Conservation (phyloP, 2,113 vertebrate genomes). For the Callipepla squamata region DNA sequence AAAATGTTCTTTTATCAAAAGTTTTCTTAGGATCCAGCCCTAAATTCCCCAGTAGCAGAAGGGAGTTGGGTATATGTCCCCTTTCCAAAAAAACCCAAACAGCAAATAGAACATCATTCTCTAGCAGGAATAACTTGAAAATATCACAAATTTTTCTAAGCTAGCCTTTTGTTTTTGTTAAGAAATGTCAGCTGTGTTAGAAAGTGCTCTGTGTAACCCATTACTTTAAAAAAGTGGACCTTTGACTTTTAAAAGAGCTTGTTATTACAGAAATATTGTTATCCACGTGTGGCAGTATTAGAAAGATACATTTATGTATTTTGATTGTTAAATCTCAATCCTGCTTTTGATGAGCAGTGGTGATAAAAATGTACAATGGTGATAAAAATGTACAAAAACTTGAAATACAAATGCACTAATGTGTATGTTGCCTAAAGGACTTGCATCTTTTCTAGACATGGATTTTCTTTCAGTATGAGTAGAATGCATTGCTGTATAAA, state of each 20-base stretch:
- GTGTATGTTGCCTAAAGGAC: not conserved
- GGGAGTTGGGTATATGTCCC: not conserved
- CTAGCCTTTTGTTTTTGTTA: not conserved
- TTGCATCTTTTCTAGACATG: not conserved
- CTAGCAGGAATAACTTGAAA: not conserved
- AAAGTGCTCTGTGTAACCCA: conserved; percentile 11
- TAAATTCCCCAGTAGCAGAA: not conserved
- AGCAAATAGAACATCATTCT: not conserved
- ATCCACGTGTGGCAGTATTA: not conserved
- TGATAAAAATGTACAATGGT: not conserved
- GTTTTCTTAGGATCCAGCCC: conserved; percentile 20
- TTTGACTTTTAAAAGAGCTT: conserved; percentile 17
- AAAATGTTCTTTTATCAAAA: conserved; percentile 18
- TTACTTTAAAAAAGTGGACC: not conserved
- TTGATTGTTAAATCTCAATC: conserved; percentile 3
- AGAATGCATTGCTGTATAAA: not conserved
- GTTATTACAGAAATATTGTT: conserved; percentile 25
- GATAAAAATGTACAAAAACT: not conserved
- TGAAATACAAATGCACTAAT: not conserved
- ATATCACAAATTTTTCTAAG: conserved; percentile 38
- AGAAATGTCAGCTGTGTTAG: not conserved
- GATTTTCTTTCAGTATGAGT: not conserved
- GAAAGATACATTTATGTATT: not conserved
- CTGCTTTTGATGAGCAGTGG: not conserved
- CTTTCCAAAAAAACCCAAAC: not conserved